Evolutionary conservation across 2,113 vertebrate genomes (phyloP).

Genomic region (Narcine bancroftii): DNA sequence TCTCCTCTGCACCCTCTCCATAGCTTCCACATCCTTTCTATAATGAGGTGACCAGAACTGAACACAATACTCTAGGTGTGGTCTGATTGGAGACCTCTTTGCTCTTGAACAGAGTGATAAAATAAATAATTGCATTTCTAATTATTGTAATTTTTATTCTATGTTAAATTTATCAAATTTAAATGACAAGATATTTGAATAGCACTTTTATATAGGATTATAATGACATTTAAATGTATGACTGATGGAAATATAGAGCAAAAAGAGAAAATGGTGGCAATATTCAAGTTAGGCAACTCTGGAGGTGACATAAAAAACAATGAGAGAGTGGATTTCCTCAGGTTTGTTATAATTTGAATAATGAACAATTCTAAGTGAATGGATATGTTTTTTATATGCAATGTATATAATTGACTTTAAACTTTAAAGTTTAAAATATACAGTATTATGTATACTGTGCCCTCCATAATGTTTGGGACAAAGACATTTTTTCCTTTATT

Average conservation of each 20-base stretch:
- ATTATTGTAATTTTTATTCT: background rate
- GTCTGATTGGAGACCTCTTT: no score
- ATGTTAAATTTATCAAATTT: background rate
- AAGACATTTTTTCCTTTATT: no score
- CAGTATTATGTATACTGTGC: no score
- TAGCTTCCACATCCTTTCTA: no score
- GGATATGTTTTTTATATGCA: background rate
- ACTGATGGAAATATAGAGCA: background rate
- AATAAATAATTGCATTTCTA: background rate
- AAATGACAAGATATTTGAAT: background rate
- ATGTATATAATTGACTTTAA: no score
- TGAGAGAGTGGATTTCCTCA: background rate
- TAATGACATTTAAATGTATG: background rate
- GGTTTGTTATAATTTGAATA: background rate
- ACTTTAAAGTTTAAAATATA: no score
- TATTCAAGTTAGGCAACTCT: background rate
- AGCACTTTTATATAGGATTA: background rate
- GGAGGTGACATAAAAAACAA: background rate
- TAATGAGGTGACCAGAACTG: no score
- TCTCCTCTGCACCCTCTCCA: no score
- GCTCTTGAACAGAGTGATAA: no score
- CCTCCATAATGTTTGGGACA: no score
- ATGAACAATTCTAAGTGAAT: background rate
- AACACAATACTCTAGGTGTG: no score
- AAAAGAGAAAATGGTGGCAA: background rate